Evolutionary conservation across 1,140 invertebrate genomes (phyloP), one percentile per base, ranked within the genome.

Genomic region (Drosophila pandora): DNA sequence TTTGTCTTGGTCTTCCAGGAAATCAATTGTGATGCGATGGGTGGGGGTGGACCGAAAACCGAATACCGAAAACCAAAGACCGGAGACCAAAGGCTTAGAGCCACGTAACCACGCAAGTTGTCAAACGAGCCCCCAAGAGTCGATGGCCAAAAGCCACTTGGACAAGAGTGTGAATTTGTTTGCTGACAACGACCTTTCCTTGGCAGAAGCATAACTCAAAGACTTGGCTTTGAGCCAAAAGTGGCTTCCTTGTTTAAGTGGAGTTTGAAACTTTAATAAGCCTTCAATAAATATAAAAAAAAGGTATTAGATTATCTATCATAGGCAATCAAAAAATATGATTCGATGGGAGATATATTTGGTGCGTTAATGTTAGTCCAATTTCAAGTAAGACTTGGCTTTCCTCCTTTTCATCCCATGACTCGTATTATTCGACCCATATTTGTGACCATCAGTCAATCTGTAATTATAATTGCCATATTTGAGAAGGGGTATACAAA

Each of bases 51-150:
- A 21, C 43, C 43, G 8, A 22, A 47, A 10, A 22, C 43, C 21
- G 17, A 23, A 45, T 3, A 45, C 13, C 17, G 17, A 17, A 45
- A 7, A 45, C 13, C 17, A n/a, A 17, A 45, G 4, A 45, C 41
- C 17, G 17, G 3, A 45, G 6, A 45, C 41, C 6, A 9, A 17
- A 45, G 21, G 50, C 62, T 57, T 57, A 47, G 32, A 49, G 52
- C 74, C 61, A 84, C 80, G 82, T 85, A 85, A 85, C 82, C 64
- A 78, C 47, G 28, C 48, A 43, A 49, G 78, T 85, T 78, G 82
- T 82, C 83, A 85, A 85, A 88, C 83, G 75, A 78, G 82, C 78
- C 82, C 69, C 58, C 47, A 60, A 37, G 10, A 68, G 57, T 76
- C 73, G 74, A 76, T 84, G 61, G 76, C 80, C 80, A 83, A 79